Conservation (phyloP, 2,113 vertebrate genomes). For the Macrotus californicus region DNA sequence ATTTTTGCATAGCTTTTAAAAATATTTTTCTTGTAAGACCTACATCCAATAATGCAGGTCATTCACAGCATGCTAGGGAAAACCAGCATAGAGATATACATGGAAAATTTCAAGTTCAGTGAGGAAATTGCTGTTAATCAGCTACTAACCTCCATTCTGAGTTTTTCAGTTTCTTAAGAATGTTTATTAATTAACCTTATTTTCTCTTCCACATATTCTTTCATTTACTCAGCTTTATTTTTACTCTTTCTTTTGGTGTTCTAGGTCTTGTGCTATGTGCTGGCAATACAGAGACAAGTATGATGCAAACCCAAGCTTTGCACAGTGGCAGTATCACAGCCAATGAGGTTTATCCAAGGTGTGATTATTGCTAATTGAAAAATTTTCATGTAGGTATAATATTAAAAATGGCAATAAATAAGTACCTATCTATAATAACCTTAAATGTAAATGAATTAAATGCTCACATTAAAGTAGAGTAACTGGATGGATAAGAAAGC, state of each 20-base stretch:
- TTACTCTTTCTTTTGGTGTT: background rate
- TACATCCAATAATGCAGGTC: background rate
- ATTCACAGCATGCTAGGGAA: background rate
- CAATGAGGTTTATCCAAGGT: too few relatives aligned
- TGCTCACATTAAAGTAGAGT: too few relatives aligned
- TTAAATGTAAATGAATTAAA: too few relatives aligned
- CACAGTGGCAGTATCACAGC: too few relatives aligned
- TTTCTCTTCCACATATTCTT: background rate
- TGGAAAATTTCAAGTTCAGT: background rate
- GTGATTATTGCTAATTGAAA: too few relatives aligned
- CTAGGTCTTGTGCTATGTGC: background rate
- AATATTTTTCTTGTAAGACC: background rate
- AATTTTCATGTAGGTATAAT: too few relatives aligned
- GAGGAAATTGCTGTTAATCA: background rate
- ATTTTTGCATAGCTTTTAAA: background rate
- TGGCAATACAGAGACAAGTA: background rate
- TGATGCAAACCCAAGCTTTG: background rate
- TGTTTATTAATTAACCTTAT: background rate
- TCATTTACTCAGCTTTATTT: background rate
- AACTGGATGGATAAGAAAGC: too few relatives aligned
- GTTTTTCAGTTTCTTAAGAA: background rate
- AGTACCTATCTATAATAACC: too few relatives aligned
- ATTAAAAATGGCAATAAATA: too few relatives aligned
- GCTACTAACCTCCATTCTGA: background rate
- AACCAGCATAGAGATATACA: background rate